Conservation (phyloP, 2,113 vertebrate species). For the Megaceryle torquata region DNA sequence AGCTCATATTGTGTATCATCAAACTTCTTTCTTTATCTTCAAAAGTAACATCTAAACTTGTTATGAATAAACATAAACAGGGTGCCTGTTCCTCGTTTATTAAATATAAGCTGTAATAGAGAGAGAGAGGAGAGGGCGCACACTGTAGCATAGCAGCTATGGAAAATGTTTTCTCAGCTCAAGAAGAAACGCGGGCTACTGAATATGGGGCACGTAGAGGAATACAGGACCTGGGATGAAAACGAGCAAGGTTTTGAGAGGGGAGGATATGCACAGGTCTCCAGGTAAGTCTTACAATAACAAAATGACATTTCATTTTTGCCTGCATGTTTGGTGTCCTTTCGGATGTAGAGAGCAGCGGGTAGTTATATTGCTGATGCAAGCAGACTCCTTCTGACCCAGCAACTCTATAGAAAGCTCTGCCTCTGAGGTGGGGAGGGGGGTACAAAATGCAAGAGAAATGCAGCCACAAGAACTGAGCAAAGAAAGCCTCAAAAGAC, state of each 20-base stretch:
- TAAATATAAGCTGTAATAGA: conserved; percentile 70
- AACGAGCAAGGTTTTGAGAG: neutral
- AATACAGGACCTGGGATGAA: neutral
- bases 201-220: neutral
- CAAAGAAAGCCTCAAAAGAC: neutral
- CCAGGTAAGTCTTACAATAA: neutral
- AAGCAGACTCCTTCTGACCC: neutral
- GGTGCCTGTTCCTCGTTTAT: conserved; percentile 65
- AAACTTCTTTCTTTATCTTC: conserved; percentile 71
- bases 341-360: neutral
- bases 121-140: rapidly evolving
- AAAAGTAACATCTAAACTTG: conserved; percentile 68
- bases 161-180: neutral
- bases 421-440: neutral
- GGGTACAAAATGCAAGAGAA: neutral
- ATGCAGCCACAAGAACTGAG: neutral
- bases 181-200: neutral
- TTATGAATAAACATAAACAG: conserved; percentile 74
- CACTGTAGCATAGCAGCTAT: neutral
- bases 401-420: neutral
- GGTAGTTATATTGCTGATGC: neutral
- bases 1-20: conserved; percentile 68
- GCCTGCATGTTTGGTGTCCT: neutral
- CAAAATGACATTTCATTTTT: neutral
- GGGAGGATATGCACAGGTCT: neutral